Conservation (phyloP, 2,888 invertebrate genomes). For the Ophonus ardosiacus region DNA sequence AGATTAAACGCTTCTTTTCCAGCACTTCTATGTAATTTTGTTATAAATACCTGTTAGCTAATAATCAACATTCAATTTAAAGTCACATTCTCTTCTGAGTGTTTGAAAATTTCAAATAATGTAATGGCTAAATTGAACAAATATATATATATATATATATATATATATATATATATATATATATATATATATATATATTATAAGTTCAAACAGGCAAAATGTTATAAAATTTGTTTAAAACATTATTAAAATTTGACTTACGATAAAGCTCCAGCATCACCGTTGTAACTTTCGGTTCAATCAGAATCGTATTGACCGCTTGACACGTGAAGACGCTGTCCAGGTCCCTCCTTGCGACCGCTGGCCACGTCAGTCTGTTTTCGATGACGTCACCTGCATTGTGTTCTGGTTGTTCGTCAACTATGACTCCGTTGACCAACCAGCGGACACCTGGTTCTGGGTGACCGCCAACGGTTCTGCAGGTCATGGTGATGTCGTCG, state of each 20-base stretch:
- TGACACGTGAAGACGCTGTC: slow-evolving; percentile 93
- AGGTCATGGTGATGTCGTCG: slow-evolving; percentile 90
- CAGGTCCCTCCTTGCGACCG: slow-evolving; percentile 87
- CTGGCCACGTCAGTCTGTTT: slow-evolving; percentile 86
- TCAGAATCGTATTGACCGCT: slow-evolving; percentile 90
- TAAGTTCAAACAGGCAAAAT: too few species aligned
- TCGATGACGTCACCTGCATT: slow-evolving; percentile 92
- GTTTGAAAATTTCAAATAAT: too few species aligned
- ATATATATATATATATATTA: too few species aligned
- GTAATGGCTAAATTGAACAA: too few species aligned
- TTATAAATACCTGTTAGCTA: too few species aligned
- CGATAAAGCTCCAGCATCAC: slow-evolving; percentile 88
- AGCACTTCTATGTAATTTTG: too few species aligned
- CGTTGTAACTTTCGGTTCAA: slow-evolving; percentile 87
- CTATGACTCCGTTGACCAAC: slow-evolving; percentile 88
- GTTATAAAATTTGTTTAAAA: too few species aligned
- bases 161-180: too few species aligned
- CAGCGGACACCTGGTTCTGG: slow-evolving; percentile 90
- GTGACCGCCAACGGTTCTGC: slow-evolving; percentile 91
- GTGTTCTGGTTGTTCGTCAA: slow-evolving; percentile 90
- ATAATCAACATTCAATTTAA: too few species aligned
- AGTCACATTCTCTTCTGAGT: too few species aligned
- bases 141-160: too few species aligned
- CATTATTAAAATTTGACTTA: slow-evolving; percentile 77
- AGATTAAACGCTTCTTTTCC: too few species aligned